phyloP scores from a whole-genome alignment of 37 sponge, comb jelly and placozoan genomes.

The Eunapius fragilis region DNA sequence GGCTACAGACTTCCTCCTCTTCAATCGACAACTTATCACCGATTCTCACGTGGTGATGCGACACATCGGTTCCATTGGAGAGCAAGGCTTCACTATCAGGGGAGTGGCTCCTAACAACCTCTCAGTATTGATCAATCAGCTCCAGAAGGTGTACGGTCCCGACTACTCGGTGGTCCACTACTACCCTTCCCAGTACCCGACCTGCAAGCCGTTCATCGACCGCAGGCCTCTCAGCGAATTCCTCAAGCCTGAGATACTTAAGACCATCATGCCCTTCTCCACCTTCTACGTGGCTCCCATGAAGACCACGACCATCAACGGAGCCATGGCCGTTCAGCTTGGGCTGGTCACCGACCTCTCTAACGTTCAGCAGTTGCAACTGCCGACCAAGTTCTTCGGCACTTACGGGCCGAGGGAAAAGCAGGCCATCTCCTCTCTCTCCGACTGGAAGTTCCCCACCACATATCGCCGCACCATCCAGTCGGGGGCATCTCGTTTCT shows the following conservation, averaged over 20 bases:
- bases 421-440: background rate
- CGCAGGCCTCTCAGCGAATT: background rate
- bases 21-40: constrained; percentile 3
- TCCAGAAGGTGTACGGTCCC: constrained; percentile 15
- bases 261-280: background rate
- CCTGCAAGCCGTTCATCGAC: background rate
- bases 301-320: background rate
- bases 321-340: background rate
- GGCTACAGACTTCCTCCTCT: constrained; percentile 15
- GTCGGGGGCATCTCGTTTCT: background rate
- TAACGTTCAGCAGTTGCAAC: background rate
- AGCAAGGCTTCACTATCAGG: background rate
- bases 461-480: background rate
- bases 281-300: background rate
- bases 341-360: background rate
- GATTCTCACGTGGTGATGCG: constrained; percentile 9
- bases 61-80: constrained; percentile 17
- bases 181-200: background rate
- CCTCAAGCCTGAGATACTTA: background rate
- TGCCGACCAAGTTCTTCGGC: background rate
- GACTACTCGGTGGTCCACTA: constrained; percentile 10
- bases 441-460: background rate
- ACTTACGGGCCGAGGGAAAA: background rate
- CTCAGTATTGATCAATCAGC: background rate
- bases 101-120: background rate